A percentile compares a stretch with the other conserved stretches of the same genome.
phyloP scores from a whole-genome alignment of 2,888 invertebrate genomes.

The Dasysyrphus tricinctus region DNA sequence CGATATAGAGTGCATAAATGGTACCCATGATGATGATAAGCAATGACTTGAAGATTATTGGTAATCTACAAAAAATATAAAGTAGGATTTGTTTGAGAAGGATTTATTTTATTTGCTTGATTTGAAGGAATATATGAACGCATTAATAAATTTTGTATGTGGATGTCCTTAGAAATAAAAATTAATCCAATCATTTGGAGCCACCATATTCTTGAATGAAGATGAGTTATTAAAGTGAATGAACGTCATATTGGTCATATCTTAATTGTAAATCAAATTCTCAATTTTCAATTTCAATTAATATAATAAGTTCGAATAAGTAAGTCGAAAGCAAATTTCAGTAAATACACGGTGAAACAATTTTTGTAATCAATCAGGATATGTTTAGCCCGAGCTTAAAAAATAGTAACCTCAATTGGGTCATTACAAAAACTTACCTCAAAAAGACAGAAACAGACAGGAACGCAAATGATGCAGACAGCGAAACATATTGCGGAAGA shows the following conservation, averaged over 20 bases:
- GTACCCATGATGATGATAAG: constrained; percentile 91
- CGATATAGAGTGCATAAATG: constrained; percentile 91
- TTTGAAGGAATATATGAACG: background rate
- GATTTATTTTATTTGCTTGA: background rate
- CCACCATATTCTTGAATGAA: too few species aligned
- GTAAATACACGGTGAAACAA: too few species aligned
- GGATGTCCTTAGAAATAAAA: too few species aligned
- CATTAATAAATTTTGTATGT: too few species aligned
- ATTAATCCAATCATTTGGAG: too few species aligned
- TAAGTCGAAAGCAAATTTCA: too few species aligned
- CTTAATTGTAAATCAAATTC: background rate
- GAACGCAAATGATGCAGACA: constrained; percentile 93
- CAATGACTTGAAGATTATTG: constrained; percentile 91
- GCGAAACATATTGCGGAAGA: constrained; percentile 93
- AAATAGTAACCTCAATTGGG: too few species aligned
- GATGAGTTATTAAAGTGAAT: background rate
- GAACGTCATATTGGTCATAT: too few species aligned
- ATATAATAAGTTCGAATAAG: too few species aligned
- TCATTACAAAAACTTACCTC: constrained; percentile 80
- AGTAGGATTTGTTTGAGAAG: background rate
- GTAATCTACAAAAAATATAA: constrained; percentile 84
- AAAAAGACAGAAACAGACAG: constrained; percentile 94
- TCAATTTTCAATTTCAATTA: too few species aligned
- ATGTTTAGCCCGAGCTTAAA: too few species aligned
- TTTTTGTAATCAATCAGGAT: too few species aligned